A percentile compares a stretch with the other conserved stretches of the same genome.
phyloP scores from a whole-genome alignment of 2,888 invertebrate genomes.

The Philereme vetulata region DNA sequence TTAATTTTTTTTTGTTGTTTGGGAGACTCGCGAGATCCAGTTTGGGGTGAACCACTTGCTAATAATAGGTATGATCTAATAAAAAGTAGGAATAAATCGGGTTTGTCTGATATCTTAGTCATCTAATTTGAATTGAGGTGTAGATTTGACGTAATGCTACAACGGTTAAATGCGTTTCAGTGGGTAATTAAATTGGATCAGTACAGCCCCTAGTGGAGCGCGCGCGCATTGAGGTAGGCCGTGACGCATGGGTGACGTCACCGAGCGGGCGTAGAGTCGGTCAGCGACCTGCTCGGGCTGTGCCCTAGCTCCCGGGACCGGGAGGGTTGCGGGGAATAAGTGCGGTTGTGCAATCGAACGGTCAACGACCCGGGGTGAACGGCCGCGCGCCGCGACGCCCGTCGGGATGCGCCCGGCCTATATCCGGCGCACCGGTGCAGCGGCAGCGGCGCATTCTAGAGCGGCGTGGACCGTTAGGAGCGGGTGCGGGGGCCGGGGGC shows the following conservation, averaged over 20 bases:
- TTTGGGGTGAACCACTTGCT: too few species aligned
- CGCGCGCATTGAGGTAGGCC: conserved; percentile 84
- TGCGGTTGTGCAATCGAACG: conserved; percentile 80
- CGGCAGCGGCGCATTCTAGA: conserved; percentile 81
- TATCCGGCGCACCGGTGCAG: conserved; percentile 83
- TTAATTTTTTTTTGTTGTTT: too few species aligned
- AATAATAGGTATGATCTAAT: too few species aligned
- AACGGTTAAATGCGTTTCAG: conserved; percentile 20
- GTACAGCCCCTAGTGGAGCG: conserved; percentile 80
- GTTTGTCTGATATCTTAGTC: neutral
- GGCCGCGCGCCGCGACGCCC: conserved; percentile 77
- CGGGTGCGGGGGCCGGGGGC: conserved; percentile 72
- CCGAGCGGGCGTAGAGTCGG: conserved; percentile 67
- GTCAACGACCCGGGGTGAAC: conserved; percentile 81
- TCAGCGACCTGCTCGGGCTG: conserved; percentile 68
- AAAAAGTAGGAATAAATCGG: too few species aligned
- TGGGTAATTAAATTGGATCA: conserved; percentile 64
- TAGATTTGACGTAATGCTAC: neutral
- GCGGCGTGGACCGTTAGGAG: conserved; percentile 82
- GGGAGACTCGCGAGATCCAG: too few species aligned
- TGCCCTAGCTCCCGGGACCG: conserved; percentile 71
- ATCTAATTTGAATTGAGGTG: neutral
- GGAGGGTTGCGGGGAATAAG: conserved; percentile 50
- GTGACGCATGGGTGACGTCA: conserved; percentile 82
- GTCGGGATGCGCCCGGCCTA: conserved; percentile 84